phyloP scores from a whole-genome alignment of 2,888 invertebrate genomes.

The Netelia inedita region DNA sequence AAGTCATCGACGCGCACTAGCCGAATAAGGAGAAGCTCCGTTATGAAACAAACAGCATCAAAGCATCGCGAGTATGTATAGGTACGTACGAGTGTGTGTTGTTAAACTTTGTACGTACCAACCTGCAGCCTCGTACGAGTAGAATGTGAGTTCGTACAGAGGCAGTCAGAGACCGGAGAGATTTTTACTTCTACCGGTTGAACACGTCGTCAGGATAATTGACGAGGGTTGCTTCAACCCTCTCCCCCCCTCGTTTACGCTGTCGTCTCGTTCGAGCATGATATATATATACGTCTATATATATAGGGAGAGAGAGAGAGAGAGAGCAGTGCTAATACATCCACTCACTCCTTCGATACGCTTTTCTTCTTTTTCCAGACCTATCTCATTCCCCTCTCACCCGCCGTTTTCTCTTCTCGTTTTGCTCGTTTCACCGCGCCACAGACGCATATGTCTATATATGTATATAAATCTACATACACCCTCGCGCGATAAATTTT shows the following conservation, averaged over 20 bases:
- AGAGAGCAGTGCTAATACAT: neutral
- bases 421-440: conserved; percentile 3
- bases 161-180: conserved; percentile 34
- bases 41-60: no score
- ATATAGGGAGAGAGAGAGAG: neutral
- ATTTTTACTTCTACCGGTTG: conserved; percentile 63
- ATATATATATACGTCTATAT: neutral
- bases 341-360: conserved; percentile 35
- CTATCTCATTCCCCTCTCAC: neutral
- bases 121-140: no score
- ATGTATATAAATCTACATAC: neutral
- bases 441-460: conserved; percentile 2
- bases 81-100: no score
- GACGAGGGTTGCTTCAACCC: conserved; percentile 62
- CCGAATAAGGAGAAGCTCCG: no score
- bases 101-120: no score
- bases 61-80: no score
- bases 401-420: neutral
- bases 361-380: neutral
- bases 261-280: conserved; percentile 36
- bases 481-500: conserved; percentile 43
- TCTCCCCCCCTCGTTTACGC: conserved; percentile 6
- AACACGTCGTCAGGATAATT: conserved; percentile 63
- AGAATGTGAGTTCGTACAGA: neutral
- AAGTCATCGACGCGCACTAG: no score